Evolutionary conservation across 2,888 invertebrate genomes (phyloP).

Genomic region (Parnassius orleans): DNA sequence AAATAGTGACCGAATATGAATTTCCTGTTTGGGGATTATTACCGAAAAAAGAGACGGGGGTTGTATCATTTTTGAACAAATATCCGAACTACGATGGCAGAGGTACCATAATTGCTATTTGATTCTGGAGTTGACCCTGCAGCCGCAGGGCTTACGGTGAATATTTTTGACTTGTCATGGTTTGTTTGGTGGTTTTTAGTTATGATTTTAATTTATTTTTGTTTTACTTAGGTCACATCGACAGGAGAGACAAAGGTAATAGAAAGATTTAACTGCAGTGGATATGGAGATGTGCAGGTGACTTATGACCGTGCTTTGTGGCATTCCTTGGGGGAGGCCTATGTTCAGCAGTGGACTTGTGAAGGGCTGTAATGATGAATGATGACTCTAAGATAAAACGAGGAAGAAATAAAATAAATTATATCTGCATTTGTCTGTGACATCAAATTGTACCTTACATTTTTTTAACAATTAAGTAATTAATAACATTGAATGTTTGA

Average conservation of each 20-base stretch:
- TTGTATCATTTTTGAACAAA: constrained; percentile 91
- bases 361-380: too few species aligned
- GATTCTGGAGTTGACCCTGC: constrained; percentile 99
- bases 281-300: constrained; percentile 99
- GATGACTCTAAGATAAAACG: too few species aligned
- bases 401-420: too few species aligned
- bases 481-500: too few species aligned
- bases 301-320: too few species aligned
- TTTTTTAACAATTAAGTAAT: too few species aligned
- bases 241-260: constrained; percentile 96
- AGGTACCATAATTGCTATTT: constrained; percentile 94
- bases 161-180: constrained; percentile 71
- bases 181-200: constrained; percentile 55
- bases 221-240: constrained; percentile 85
- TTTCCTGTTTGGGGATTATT: constrained; percentile 93
- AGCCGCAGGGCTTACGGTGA: constrained; percentile 95
- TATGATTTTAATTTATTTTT: constrained; percentile 32
- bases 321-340: too few species aligned
- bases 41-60: constrained; percentile 97
- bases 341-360: too few species aligned
- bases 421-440: too few species aligned
- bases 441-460: too few species aligned
- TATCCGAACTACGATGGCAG: constrained; percentile 96
- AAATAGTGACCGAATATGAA: constrained; percentile 80
- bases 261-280: constrained; percentile 97